Conservation (phyloP, 2,797 vertebrate species). For the Hemibagrus guttatus region DNA sequence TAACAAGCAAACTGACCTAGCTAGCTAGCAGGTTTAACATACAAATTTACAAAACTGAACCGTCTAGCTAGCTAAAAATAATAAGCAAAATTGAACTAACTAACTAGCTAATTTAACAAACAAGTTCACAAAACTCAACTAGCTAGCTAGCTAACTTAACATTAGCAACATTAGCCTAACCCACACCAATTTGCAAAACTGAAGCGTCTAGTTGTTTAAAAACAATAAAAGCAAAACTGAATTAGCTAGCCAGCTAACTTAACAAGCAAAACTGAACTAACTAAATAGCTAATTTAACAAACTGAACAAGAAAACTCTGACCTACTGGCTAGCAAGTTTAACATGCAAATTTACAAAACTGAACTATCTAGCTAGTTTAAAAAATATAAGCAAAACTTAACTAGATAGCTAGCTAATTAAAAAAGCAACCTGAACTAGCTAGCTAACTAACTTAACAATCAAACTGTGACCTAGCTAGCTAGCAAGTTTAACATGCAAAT, state of each 20-base stretch:
- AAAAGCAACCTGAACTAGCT: not conserved
- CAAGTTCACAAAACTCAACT: not conserved
- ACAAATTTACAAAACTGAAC: not conserved
- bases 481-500: not conserved
- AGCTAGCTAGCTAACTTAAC: too few species aligned
- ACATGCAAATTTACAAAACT: too few species aligned
- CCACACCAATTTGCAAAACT: too few species aligned
- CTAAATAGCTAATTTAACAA: too few species aligned
- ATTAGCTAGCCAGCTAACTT: too few species aligned
- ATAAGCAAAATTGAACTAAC: not conserved
- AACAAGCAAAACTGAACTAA: too few species aligned
- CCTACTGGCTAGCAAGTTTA: too few species aligned
- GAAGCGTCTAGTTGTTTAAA: not conserved
- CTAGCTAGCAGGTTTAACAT: not conserved
- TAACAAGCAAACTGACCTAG: not conserved
- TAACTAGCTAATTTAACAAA: not conserved
- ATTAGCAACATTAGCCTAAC: too few species aligned
- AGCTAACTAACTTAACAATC: not conserved
- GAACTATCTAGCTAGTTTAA: not conserved
- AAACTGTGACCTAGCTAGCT: not conserved
- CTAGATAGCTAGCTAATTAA: not conserved
- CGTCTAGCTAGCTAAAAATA: not conserved
- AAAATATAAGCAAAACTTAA: not conserved
- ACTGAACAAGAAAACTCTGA: too few species aligned
- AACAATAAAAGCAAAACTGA: not conserved